Evolutionary conservation across 1,140 invertebrate species (phyloP).

Genomic region (Leguminivora glycinivorella): DNA sequence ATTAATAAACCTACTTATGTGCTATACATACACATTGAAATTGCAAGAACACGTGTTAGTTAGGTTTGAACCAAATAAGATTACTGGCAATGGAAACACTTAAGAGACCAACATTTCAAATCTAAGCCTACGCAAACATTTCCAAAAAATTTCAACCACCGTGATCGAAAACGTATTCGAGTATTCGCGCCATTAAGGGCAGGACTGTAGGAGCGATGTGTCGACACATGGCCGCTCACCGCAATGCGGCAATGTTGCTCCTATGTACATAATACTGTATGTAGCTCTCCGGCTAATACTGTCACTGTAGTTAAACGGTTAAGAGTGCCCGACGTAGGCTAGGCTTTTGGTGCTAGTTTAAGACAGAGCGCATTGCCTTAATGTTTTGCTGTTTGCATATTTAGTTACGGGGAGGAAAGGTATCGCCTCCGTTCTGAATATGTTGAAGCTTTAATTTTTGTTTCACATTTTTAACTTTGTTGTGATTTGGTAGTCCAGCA

Average conservation of each 20-base stretch:
- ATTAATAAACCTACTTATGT: background rate
- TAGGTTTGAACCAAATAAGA: background rate
- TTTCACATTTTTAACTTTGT: too few species aligned
- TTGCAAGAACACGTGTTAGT: background rate
- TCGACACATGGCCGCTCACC: constrained; percentile 68
- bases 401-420: background rate
- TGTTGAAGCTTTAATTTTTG: background rate
- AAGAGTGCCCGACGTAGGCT: background rate
- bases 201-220: constrained; percentile 56
- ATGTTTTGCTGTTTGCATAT: background rate
- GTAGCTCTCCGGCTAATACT: constrained; percentile 62
- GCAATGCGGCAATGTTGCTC: constrained; percentile 72
- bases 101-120: background rate
- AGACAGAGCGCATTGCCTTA: too few species aligned
- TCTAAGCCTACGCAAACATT: background rate
- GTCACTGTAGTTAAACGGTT: constrained; percentile 57
- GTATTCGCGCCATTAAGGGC: constrained; percentile 62
- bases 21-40: background rate
- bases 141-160: constrained; percentile 19
- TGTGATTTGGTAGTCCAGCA: too few species aligned
- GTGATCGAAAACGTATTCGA: constrained; percentile 51
- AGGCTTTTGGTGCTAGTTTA: background rate
- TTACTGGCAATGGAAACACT: background rate
- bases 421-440: background rate
- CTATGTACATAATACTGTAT: constrained; percentile 68